phyloP scores from a whole-genome alignment of 2,113 vertebrate species.

The Corythaeola cristata region DNA sequence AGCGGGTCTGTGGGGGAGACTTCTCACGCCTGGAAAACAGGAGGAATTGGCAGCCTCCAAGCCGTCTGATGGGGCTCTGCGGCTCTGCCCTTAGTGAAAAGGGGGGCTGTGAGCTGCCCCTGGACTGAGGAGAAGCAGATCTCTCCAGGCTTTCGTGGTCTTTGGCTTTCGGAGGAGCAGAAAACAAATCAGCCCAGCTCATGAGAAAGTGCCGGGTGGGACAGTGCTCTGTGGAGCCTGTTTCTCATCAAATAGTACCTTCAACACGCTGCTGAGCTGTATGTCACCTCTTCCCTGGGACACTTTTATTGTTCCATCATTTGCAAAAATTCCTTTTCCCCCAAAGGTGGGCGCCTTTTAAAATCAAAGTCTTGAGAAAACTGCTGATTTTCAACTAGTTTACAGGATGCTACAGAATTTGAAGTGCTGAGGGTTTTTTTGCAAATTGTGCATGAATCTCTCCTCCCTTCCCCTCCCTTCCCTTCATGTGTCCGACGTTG shows the following conservation, averaged over 20 bases:
- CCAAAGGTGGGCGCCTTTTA: neutral
- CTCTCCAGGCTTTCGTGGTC: neutral
- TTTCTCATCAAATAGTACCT: slow-evolving; percentile 41
- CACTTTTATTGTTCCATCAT: neutral
- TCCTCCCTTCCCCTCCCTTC: neutral
- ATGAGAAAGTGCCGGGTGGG: neutral
- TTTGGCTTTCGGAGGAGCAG: neutral
- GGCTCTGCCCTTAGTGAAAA: neutral
- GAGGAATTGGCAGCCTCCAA: neutral
- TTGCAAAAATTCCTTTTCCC: neutral
- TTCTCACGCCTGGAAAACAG: neutral
- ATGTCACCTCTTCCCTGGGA: slow-evolving; percentile 24
- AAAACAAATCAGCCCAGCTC: neutral
- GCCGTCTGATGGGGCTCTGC: accelerated
- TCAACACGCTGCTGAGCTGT: neutral
- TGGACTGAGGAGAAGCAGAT: slow-evolving; percentile 28
- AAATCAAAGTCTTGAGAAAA: neutral
- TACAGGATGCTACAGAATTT: neutral
- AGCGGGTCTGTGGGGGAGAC: neutral
- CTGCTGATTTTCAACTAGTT: neutral
- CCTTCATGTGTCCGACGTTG: neutral
- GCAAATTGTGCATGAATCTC: neutral
- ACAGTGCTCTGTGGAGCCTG: neutral
- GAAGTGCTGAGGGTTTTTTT: neutral
- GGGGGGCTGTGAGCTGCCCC: neutral